phyloP scores from a whole-genome alignment of 2,888 invertebrate genomes.

The Clusia tigrina region DNA sequence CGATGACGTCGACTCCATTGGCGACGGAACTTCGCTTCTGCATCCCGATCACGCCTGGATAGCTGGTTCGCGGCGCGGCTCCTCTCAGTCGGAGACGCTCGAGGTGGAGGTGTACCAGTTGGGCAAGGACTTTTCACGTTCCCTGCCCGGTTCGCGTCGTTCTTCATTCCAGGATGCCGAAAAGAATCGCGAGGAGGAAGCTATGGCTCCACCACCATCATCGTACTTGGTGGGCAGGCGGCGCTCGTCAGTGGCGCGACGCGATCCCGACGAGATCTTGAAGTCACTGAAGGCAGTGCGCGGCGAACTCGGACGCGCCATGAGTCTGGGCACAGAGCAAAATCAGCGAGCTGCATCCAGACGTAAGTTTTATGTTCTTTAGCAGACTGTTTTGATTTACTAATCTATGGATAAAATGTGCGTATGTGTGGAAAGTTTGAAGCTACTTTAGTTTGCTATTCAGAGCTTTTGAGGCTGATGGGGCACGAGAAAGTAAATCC shows the following conservation, averaged over 20 bases:
- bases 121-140: constrained; percentile 85
- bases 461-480: neutral
- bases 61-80: constrained; percentile 80
- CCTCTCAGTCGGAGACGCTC: constrained; percentile 87
- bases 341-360: constrained; percentile 69
- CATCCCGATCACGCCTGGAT: constrained; percentile 89
- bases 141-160: constrained; percentile 83
- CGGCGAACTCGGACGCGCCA: constrained; percentile 82
- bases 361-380: constrained; percentile 72
- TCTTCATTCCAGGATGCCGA: constrained; percentile 81
- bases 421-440: neutral
- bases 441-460: neutral
- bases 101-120: constrained; percentile 87
- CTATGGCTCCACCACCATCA: constrained; percentile 65
- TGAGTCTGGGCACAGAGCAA: constrained; percentile 76
- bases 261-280: constrained; percentile 85
- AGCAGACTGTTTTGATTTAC: constrained; percentile 8
- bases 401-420: constrained; percentile 12
- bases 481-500: no score
- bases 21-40: constrained; percentile 77
- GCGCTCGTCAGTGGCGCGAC: constrained; percentile 81
- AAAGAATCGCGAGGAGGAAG: constrained; percentile 68
- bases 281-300: constrained; percentile 82
- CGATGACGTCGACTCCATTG: constrained; percentile 79
- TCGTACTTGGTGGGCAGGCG: constrained; percentile 75